Evolutionary conservation across 64 coral and sea anemone genomes (phyloP), one percentile per base, ranked within the genome.

Genomic region (Anthopleura sola): DNA sequence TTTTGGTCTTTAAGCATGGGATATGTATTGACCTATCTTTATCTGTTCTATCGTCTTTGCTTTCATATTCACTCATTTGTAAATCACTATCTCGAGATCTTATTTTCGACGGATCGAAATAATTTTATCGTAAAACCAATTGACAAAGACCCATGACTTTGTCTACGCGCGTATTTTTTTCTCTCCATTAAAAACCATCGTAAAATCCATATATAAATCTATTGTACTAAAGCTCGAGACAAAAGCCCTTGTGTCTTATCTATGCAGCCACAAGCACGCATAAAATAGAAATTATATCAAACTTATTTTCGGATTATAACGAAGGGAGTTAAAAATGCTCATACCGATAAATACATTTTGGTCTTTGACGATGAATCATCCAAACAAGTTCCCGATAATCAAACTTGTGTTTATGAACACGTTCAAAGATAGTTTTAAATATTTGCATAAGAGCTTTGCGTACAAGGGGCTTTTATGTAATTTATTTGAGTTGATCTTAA

Each of bases 391-490:
- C 29, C 13, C 23, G 29, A 71, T 34, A 71, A 71, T 71, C 19
- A 77, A 79, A 79, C 16, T 79, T 13, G 36, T 38, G 17, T 79
- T 79, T 79, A 79, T 79, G 44, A 40, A n/a, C 37, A 79, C 76
- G 38, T 40, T 79, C 37, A 40, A 21, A 48, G 34, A 40, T 38
- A 38, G 36, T 48, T 26, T 79, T 48, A 38, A 79, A 48, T 79
- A 79, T 79, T 79, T 79, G 76, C 76, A 79, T 79, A 79, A 79
- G 21, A 18, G 76, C 76, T 79, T 79, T 44, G 24, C 76, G 76
- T 79, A 38, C 76, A 44, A 44, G 37, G 23, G 33, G 44, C 34
- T 79, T 48, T 79, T 79, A 79, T 79, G 76, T 79, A 79, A 79
- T 79, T 79, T 71, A 71, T 71, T 62, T 79, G 19, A 48, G 76